Conservation (phyloP, 2,888 invertebrate species). For the Nymphalis urticae region DNA sequence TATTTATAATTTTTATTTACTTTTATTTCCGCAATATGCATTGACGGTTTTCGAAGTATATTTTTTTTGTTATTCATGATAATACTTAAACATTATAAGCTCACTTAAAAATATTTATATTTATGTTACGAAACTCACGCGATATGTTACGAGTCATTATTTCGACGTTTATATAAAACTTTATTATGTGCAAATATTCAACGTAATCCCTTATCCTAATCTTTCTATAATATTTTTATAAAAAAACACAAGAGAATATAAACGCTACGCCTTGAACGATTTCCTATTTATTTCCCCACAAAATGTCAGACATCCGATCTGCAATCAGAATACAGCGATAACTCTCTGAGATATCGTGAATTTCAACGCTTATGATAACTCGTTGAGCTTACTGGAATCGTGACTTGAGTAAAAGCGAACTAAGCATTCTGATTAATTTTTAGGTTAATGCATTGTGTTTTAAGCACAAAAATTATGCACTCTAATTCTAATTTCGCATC, state of each 20-base stretch:
- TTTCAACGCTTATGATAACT: slow-evolving; percentile 32
- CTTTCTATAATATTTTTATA: background rate
- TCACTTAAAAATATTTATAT: no score
- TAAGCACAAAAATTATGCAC: background rate
- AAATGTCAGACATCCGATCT: slow-evolving; percentile 21
- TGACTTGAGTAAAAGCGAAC: slow-evolving; percentile 28
- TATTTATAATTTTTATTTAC: no score
- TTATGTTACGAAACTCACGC: no score
- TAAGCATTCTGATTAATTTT: background rate
- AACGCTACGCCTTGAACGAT: background rate
- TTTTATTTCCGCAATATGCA: no score
- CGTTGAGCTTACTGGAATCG: slow-evolving; percentile 29
- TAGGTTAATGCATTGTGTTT: background rate
- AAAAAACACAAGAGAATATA: background rate
- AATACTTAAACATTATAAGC: no score
- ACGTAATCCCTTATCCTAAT: background rate
- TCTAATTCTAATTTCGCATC: no score
- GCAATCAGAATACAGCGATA: slow-evolving; percentile 23
- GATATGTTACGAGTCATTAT: no score
- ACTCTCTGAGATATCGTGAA: slow-evolving; percentile 24
- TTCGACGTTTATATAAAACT: no score
- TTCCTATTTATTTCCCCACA: slow-evolving; percentile 26
- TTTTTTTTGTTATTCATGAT: no score
- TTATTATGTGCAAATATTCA: no score
- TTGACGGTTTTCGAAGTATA: no score